phyloP scores from a whole-genome alignment of 2,888 invertebrate genomes.

The Himalopsyche japonica region DNA sequence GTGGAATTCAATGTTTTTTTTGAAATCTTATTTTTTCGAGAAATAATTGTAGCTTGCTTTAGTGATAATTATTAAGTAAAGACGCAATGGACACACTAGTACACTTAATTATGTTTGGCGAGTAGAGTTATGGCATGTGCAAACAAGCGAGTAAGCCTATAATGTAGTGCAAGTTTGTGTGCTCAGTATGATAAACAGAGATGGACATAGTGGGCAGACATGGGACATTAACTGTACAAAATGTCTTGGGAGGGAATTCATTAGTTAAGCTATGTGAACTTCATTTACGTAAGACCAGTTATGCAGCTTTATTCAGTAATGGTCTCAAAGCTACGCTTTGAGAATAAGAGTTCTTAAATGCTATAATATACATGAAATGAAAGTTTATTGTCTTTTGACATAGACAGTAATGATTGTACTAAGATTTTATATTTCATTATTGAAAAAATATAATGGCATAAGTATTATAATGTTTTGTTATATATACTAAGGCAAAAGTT shows the following conservation, averaged over 20 bases:
- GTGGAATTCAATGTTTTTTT: no score
- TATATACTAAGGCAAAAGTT: no score
- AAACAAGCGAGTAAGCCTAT: background rate
- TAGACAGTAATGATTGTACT: no score
- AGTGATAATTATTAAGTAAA: background rate
- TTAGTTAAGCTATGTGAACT: conserved; percentile 25
- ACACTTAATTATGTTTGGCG: background rate
- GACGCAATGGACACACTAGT: background rate
- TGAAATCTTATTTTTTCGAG: no score
- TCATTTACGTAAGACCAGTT: conserved; percentile 5
- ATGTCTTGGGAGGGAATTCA: conserved; percentile 28
- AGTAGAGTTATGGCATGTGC: background rate
- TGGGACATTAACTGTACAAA: conserved; percentile 14
- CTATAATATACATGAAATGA: no score
- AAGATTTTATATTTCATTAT: no score
- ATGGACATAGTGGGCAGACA: conserved; percentile 1
- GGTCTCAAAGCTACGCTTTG: background rate
- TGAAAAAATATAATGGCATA: no score
- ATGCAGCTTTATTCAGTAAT: background rate
- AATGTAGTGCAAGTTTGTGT: background rate
- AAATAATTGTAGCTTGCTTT: background rate
- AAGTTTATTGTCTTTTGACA: no score
- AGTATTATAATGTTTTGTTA: no score
- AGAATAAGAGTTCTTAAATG: background rate
- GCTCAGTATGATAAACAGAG: conserved; percentile 1